phyloP scores from a whole-genome alignment of 2,113 vertebrate genomes.

The Crocuta crocuta region DNA sequence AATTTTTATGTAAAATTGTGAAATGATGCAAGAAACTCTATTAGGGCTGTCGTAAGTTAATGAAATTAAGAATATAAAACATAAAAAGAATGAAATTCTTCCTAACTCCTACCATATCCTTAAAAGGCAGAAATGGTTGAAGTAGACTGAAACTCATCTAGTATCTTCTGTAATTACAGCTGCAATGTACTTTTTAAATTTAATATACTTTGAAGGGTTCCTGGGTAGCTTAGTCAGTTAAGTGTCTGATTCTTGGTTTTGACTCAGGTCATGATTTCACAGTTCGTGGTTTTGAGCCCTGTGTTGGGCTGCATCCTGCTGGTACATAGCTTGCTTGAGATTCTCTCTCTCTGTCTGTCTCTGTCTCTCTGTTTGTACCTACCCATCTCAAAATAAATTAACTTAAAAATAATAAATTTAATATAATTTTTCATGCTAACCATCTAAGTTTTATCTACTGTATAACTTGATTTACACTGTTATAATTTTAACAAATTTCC shows the following conservation, averaged over 20 bases:
- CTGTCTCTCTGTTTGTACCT: too few relatives aligned
- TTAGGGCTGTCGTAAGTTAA: background rate
- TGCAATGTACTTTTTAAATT: background rate
- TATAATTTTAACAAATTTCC: background rate
- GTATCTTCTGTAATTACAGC: background rate
- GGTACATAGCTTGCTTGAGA: too few relatives aligned
- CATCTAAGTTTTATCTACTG: background rate
- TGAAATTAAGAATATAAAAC: background rate
- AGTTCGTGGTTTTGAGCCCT: too few relatives aligned
- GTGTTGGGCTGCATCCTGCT: too few relatives aligned
- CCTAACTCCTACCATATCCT: background rate
- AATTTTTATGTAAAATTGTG: background rate
- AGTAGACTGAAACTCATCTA: background rate
- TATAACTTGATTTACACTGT: background rate
- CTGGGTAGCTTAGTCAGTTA: too few relatives aligned
- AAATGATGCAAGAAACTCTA: background rate
- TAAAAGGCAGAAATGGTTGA: background rate
- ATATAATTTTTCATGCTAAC: background rate
- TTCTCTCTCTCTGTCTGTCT: too few relatives aligned
- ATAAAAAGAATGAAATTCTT: background rate
- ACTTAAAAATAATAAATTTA: background rate
- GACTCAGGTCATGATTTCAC: too few relatives aligned
- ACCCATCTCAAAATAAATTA: too few relatives aligned
- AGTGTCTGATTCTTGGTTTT: too few relatives aligned
- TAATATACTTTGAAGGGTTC: background rate